Evolutionary conservation across 2,888 invertebrate genomes (phyloP).

Genomic region (Pseudeuparius sepicola): DNA sequence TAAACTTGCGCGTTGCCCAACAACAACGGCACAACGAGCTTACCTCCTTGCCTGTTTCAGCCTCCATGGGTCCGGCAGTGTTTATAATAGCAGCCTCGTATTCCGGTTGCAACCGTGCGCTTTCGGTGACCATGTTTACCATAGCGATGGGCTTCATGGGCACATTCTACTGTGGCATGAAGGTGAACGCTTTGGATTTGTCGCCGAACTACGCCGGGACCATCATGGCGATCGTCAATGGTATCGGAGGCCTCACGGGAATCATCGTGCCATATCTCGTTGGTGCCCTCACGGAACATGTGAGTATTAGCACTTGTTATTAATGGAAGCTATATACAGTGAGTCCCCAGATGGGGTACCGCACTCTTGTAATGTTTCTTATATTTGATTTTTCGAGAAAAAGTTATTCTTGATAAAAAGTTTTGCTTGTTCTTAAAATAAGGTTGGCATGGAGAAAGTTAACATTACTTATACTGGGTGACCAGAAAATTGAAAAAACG

Average conservation of each 20-base stretch:
- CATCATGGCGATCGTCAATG: slow-evolving; percentile 51
- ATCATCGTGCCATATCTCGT: slow-evolving; percentile 50
- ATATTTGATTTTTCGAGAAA: too few species aligned
- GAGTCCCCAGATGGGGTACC: too few species aligned
- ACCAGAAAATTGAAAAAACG: too few species aligned
- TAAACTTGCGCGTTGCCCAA: too few species aligned
- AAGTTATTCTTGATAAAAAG: too few species aligned
- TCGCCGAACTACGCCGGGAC: slow-evolving; percentile 53
- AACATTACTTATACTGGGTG: too few species aligned
- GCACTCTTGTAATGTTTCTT: too few species aligned
- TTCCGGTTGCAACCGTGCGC: slow-evolving; percentile 46
- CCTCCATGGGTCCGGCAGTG: slow-evolving; percentile 50
- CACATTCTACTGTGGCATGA: slow-evolving; percentile 54
- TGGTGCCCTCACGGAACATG: slow-evolving; percentile 50
- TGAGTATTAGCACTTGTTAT: too few species aligned
- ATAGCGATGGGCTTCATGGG: slow-evolving; percentile 56
- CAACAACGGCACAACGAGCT: too few species aligned
- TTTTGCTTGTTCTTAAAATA: too few species aligned
- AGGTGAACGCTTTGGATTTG: slow-evolving; percentile 52
- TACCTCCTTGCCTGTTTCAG: slow-evolving; percentile 34
- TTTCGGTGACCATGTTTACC: slow-evolving; percentile 47
- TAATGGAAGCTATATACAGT: too few species aligned
- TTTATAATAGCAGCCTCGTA: slow-evolving; percentile 54
- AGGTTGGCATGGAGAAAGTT: too few species aligned
- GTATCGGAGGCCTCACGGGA: slow-evolving; percentile 48